These are phyloP conservation scores for Pollenia angustigena DNA, from an alignment of 2,888 invertebrate genomes.

Conservation along the genomic window DNA sequence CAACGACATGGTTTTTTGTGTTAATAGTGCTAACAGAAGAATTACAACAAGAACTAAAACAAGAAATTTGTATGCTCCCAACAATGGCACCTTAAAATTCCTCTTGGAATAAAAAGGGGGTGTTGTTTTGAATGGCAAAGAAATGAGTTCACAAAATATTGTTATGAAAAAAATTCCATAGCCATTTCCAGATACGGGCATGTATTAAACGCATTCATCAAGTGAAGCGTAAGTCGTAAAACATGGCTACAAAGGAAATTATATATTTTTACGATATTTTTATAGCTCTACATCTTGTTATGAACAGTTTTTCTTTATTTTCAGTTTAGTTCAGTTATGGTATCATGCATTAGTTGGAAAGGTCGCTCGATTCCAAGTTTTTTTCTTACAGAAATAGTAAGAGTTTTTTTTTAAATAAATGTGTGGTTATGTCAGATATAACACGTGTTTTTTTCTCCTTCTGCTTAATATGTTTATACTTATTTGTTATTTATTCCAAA, in stretches of 20 bases:
- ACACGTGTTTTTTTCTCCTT: conserved; percentile 61
- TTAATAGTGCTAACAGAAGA: conserved; percentile 20
- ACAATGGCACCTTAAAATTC: conserved; percentile 54
- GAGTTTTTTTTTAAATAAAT: conserved; percentile 37
- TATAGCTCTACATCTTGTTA: conserved; percentile 66
- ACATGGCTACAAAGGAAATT: conserved; percentile 70
- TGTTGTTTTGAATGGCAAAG: conserved; percentile 30
- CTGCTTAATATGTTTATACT: conserved; percentile 23
- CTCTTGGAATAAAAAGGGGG: conserved; percentile 39
- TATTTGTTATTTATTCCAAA: conserved; percentile 38
- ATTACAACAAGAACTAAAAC: conserved; percentile 26
- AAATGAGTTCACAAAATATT: conserved; percentile 45
- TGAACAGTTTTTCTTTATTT: conserved; percentile 63
- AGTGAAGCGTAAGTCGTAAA: conserved; percentile 72
- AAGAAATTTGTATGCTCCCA: conserved; percentile 56
- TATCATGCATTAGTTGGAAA: conserved; percentile 20
- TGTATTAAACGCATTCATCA: conserved; percentile 72
- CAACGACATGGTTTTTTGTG: conserved; percentile 24
- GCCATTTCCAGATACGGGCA: conserved; percentile 34
- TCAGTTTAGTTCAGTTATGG: conserved; percentile 43
- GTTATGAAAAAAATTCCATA: conserved; percentile 26
- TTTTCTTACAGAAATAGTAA: background rate
- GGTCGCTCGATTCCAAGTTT: conserved; percentile 43
- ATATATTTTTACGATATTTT: conserved; percentile 74
- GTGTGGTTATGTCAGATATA: conserved; percentile 23